Percentiles rank a stretch among this genome's conserved stretches.
Conservation (phyloP, 2,888 invertebrate species). For the Coecobrya sp. region DNA sequence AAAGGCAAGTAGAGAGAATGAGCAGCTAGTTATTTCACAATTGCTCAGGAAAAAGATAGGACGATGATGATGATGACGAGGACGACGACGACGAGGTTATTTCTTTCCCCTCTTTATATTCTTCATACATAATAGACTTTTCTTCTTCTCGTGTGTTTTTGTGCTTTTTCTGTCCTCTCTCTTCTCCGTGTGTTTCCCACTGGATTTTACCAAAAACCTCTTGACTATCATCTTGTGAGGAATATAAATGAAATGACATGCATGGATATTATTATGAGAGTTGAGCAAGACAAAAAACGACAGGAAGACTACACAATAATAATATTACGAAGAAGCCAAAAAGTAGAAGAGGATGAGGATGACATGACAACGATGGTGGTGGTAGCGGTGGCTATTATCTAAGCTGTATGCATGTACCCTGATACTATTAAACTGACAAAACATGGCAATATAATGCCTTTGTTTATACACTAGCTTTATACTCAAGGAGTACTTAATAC, state of each 20-base stretch:
- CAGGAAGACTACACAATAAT: conserved; percentile 32
- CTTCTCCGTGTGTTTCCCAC: not conserved
- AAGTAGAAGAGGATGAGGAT: conserved; percentile 34
- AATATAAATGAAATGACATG: conserved; percentile 71
- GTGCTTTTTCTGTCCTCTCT: not conserved
- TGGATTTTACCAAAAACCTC: conserved; percentile 61
- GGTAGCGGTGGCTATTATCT: not conserved
- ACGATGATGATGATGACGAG: conserved; percentile 6
- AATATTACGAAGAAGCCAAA: conserved; percentile 21
- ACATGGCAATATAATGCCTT: not conserved
- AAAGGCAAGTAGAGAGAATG: not conserved
- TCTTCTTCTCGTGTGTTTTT: conserved; percentile 28
- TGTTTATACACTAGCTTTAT: not conserved
- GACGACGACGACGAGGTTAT: conserved; percentile 31
- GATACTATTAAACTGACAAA: not conserved
- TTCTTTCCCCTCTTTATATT: conserved; percentile 52
- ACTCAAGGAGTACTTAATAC: not conserved
- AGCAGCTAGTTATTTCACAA: conserved; percentile 26
- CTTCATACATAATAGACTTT: conserved; percentile 35
- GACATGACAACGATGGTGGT: conserved; percentile 31
- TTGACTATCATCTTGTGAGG: conserved; percentile 62
- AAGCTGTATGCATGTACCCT: not conserved
- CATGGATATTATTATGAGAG: conserved; percentile 19
- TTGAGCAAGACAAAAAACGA: conserved; percentile 26
- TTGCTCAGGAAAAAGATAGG: conserved; percentile 19